phyloP scores from a whole-genome alignment of 2,888 invertebrate species.

The Xestoiulus laeticollis region DNA sequence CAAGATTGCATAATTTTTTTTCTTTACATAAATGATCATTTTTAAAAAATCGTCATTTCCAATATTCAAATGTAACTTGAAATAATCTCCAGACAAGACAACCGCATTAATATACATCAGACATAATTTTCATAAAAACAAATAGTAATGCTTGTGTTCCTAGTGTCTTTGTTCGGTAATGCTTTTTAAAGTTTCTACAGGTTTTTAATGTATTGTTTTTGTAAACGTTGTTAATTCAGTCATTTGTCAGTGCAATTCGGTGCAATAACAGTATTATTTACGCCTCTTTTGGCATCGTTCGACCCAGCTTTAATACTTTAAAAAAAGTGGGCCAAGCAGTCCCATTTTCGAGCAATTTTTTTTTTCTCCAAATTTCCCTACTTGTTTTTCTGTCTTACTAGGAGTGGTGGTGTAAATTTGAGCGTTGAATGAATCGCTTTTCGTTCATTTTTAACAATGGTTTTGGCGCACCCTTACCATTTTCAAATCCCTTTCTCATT shows the following conservation, averaged over 20 bases:
- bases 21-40: too few species aligned
- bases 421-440: slow-evolving; percentile 31
- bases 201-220: neutral
- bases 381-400: neutral
- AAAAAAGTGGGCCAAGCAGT: slow-evolving; percentile 12
- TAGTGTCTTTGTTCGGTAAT: too few species aligned
- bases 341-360: neutral
- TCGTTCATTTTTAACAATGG: slow-evolving; percentile 21
- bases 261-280: slow-evolving; percentile 10
- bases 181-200: too few species aligned
- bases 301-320: too few species aligned
- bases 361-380: neutral
- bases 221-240: neutral
- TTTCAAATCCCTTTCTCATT: slow-evolving; percentile 37
- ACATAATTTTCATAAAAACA: too few species aligned
- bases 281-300: slow-evolving; percentile 21
- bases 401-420: slow-evolving; percentile 21
- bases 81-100: too few species aligned
- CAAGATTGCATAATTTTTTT: too few species aligned
- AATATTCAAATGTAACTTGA: too few species aligned
- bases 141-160: too few species aligned
- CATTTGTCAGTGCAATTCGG: neutral
- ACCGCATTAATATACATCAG: too few species aligned
- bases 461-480: slow-evolving; percentile 8
- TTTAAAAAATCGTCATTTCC: too few species aligned